Percentiles rank a stretch among this genome's conserved stretches.
These are phyloP conservation scores for Psylliodes chrysocephalus DNA, from an alignment of 2,888 invertebrate species.

Conservation along the genomic window DNA sequence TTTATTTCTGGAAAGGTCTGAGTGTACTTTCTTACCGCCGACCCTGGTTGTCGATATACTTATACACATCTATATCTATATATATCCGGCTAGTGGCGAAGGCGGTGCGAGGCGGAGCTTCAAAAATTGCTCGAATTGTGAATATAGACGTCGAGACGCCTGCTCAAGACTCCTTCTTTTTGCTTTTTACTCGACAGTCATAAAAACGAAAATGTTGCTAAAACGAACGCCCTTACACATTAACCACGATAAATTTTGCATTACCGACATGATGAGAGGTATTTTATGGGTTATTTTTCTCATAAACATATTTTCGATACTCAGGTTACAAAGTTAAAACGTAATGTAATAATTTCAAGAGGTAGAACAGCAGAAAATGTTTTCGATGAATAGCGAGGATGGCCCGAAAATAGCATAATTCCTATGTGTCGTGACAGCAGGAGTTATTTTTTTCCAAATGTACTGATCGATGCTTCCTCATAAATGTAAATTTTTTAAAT, in stretches of 20 bases:
- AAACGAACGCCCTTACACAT: conserved; percentile 1
- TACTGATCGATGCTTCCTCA: too few species aligned
- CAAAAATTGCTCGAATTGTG: conserved; percentile 56
- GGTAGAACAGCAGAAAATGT: too few species aligned
- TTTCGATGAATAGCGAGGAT: too few species aligned
- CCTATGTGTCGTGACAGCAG: too few species aligned
- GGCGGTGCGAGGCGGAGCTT: conserved; percentile 63
- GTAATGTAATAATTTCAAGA: too few species aligned
- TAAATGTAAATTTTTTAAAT: too few species aligned
- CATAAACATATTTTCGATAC: neutral
- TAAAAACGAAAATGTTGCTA: conserved; percentile 26
- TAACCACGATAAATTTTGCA: conserved; percentile 6
- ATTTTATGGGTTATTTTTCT: neutral
- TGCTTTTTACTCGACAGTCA: conserved; percentile 19
- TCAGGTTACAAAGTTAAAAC: too few species aligned
- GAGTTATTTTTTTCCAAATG: too few species aligned
- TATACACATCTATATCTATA: conserved; percentile 22
- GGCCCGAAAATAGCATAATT: too few species aligned
- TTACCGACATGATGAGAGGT: conserved; percentile 4
- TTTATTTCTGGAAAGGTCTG: too few species aligned
- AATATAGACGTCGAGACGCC: conserved; percentile 51
- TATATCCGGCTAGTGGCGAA: conserved; percentile 55
- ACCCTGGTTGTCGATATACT: conserved; percentile 9
- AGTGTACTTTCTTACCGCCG: neutral
- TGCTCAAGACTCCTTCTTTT: conserved; percentile 45